Base-by-base conservation (phyloP, 2,888 invertebrate species). In the Drosophila longiperda region DNA sequence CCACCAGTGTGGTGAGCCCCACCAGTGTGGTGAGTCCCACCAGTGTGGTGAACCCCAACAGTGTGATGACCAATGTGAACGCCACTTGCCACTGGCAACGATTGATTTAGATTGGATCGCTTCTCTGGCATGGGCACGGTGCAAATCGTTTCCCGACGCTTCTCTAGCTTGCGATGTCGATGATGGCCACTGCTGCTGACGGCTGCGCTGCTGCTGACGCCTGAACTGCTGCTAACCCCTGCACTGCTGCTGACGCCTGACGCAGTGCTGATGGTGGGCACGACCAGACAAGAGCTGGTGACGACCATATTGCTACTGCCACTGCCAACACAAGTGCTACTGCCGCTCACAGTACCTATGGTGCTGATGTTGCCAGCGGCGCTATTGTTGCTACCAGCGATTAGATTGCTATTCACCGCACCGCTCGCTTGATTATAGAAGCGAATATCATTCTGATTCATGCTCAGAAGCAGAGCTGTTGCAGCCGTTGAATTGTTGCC, bases 381-480 rank as follows among this genome's bases (percentile, higher is more conserved):
- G 12, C 78, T 87, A 36, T 74, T 89, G 0, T 78, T 66, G 48
- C 9, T 48, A 23, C 73, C 66, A 4, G 15, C 11, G 9, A 89
- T 66, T 0, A 81, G 50, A 23, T 15, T 75, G 48, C 15, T 66
- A n/a, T 60, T 75, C 49, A 34, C 40, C 12, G 40, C 58, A 23
- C 48, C 40, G 45, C 62, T 66, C 8, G 64, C 48, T 12, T 55
- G 38, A 69, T 92, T 92, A 80, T 94, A 94, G 83, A 94, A 97
- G 92, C 97, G 95, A 94, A 96, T 97, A 91, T 97, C 97, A 92
- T 98, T 97, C 88, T 97, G 97, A 92, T 96, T 96, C 87, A 95
- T 95, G 34, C 89, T 89, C 1, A 90, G 53, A 45, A 92, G 61
- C 3, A 92, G 75, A 4, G 91, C 89, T 92, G 80, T 94, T 8